These are phyloP conservation scores for Andrena haemorrhoa DNA, from an alignment of 2,888 invertebrate genomes.

Conservation along the genomic window DNA sequence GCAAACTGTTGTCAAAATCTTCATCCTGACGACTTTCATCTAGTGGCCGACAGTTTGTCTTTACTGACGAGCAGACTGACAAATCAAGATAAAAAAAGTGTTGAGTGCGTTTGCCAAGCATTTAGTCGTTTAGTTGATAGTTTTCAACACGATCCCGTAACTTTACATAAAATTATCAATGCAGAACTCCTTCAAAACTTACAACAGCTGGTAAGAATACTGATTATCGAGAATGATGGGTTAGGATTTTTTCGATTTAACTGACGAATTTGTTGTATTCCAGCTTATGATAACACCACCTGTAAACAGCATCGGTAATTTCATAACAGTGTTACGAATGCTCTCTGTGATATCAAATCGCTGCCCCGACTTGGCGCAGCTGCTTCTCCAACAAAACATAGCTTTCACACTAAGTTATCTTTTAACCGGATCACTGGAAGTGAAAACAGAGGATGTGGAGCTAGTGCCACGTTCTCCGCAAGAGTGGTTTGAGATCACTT, in stretches of 20 bases:
- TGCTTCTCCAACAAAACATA: conserved; percentile 96
- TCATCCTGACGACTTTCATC: conserved; percentile 96
- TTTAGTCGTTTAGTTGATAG: conserved; percentile 98
- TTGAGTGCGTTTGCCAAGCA: conserved; percentile 98
- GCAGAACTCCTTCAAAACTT: conserved; percentile 96
- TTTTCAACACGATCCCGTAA: conserved; percentile 95
- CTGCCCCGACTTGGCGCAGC: conserved; percentile 97
- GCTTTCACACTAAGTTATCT: conserved; percentile 97
- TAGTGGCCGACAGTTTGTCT: conserved; percentile 94
- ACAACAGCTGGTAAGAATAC: conserved; percentile 91
- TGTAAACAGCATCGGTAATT: conserved; percentile 97
- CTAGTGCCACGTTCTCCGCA: conserved; percentile 96
- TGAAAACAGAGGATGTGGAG: conserved; percentile 90
- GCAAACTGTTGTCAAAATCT: conserved; percentile 99
- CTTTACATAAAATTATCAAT: conserved; percentile 97
- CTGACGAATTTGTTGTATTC: conserved; percentile 63
- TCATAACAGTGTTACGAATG: conserved; percentile 98
- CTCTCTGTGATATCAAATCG: conserved; percentile 98
- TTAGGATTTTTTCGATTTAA: neutral
- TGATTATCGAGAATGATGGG: neutral
- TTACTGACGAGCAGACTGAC: conserved; percentile 92
- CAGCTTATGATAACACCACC: conserved; percentile 97
- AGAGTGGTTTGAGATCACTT: conserved; percentile 98
- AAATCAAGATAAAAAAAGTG: conserved; percentile 98
- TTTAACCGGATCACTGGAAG: conserved; percentile 94